Percentiles rank a stretch among this genome's conserved stretches.
Conservation (phyloP, 2,888 invertebrate genomes). For the Chorisops tibialis region DNA sequence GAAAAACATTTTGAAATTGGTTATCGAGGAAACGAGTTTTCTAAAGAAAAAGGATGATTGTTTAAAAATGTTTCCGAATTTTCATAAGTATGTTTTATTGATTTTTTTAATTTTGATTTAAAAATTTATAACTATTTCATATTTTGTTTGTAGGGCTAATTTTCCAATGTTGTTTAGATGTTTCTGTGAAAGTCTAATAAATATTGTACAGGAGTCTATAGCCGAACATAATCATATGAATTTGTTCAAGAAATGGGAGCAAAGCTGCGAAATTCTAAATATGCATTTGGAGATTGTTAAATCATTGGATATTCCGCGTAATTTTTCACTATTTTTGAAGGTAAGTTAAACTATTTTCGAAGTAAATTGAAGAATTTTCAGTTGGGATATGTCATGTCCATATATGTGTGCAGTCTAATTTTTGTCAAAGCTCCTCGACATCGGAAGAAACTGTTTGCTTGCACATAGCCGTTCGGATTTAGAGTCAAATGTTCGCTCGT, state of each 20-base stretch:
- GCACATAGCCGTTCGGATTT: no score
- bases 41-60: conserved; percentile 59
- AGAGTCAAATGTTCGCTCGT: no score
- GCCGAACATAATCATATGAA: conserved; percentile 34
- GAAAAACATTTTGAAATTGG: conserved; percentile 56
- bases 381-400: no score
- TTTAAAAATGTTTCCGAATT: conserved; percentile 60
- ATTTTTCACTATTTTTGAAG: conserved; percentile 64
- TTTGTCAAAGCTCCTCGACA: no score
- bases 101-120: not conserved
- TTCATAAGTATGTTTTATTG: conserved; percentile 55
- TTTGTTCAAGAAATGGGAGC: conserved; percentile 66
- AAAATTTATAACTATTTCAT: not conserved
- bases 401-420: no score
- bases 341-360: no score
- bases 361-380: no score
- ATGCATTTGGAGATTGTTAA: conserved; percentile 65
- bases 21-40: conserved; percentile 57
- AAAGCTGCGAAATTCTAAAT: conserved; percentile 60
- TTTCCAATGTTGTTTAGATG: conserved; percentile 67
- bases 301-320: conserved; percentile 60
- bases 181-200: conserved; percentile 58
- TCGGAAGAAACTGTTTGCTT: no score
- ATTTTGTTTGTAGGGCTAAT: conserved; percentile 51
- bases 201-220: conserved; percentile 5